A percentile compares a stretch with the other conserved stretches of the same genome.
Conservation (phyloP, 2,113 vertebrate genomes). For the Coryphaenoides rupestris region DNA sequence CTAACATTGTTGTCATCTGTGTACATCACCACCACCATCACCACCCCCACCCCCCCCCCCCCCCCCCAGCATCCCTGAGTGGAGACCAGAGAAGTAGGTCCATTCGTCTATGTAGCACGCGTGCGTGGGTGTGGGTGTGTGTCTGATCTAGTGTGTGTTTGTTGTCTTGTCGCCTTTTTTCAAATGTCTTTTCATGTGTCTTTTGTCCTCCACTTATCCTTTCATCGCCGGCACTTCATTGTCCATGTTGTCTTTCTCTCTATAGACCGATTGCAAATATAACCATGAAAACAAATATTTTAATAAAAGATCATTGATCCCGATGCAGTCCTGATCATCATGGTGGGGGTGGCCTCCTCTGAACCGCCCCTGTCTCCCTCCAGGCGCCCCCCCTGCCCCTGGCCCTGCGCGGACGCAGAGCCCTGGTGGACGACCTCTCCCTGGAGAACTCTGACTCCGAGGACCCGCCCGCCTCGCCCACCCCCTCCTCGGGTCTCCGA, state of each 20-base stretch:
- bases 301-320: background rate
- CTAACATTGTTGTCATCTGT: constrained; percentile 66
- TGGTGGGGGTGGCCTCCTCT: background rate
- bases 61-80: constrained; percentile 74
- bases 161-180: background rate
- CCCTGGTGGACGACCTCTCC: constrained; percentile 73
- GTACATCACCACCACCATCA: constrained; percentile 58
- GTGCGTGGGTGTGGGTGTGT: constrained; percentile 12
- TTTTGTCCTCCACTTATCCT: background rate
- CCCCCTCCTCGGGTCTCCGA: constrained; percentile 64
- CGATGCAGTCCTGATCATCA: background rate
- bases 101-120: constrained; percentile 29
- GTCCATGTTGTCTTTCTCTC: too few relatives aligned
- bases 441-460: constrained; percentile 78
- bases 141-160: constrained; percentile 3
- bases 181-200: background rate
- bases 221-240: too few relatives aligned
- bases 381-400: constrained; percentile 70
- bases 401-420: constrained; percentile 68
- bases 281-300: background rate
- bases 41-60: too few relatives aligned
- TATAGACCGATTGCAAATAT: background rate
- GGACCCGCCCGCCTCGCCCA: constrained; percentile 70
- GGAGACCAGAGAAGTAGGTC: constrained; percentile 75
- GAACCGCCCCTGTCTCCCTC: constrained; percentile 2